Base-by-base conservation (phyloP, 64 coral and sea anemone species). In the Montipora capricornis region DNA sequence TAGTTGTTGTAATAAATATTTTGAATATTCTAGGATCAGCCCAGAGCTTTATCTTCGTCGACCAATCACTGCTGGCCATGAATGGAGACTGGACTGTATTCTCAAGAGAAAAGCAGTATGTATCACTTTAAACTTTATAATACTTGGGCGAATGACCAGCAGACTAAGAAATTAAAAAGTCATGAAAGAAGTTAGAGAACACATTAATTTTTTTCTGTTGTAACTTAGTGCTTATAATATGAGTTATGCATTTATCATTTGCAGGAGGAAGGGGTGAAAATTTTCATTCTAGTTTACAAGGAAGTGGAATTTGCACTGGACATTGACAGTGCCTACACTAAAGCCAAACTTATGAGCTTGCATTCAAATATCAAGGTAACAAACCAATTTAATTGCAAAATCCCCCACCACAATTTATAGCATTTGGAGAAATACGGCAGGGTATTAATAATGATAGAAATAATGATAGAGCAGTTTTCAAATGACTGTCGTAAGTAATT, bases 261-360 rank as follows among this genome's bases (percentile, higher is more conserved):
- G 5, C 50, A 98, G 97, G 94, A 96, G 76, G 81, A 37, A 53
- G 97, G 97, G 19, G 94, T 98, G 11, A 95, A 96, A 64, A 77
- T 98, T 24, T 98, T 96, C 76, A 77, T 98, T 62, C 15, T 98
- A 16, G 48, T 98, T 15, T 98, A 98, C 84, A 98, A 98, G 83
- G 97, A 98, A 74, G 94, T 98, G 1, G 97, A 94, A 80, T 68
- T 98, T 59, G 97, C 97, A 2, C 87, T 98, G 26, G 96, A 88
- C 44, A 93, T 98, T 19, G 90, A 98, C 46, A 98, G 97, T 79
- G 91, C 91, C 20, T 96, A 98, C 83, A 94, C 94, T 13, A 98
- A 98, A 64, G 61, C 97, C 17, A 90, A 79, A 12, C 82, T 98
- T 14, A 90, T 88, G 84, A 60, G 73, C 44, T 73, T 98, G 79